Evolutionary conservation across 2,797 vertebrate species (phyloP).

Genomic region (Jordanella pulchra): DNA sequence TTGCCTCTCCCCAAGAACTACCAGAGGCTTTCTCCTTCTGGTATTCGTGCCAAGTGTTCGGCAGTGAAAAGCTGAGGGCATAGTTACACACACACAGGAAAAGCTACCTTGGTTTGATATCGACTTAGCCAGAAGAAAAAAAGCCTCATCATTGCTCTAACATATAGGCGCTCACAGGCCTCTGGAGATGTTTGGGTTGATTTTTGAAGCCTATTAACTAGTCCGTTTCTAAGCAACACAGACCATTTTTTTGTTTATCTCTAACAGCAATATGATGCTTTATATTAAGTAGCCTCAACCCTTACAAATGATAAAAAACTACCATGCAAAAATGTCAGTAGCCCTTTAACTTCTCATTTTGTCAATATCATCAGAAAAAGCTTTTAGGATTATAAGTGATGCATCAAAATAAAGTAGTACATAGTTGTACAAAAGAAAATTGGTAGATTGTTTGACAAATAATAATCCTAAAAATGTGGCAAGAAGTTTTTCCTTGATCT

Average conservation of each 20-base stretch:
- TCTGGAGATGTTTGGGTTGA: constrained; percentile 44
- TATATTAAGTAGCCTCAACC: constrained; percentile 25
- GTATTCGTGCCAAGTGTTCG: constrained; percentile 18
- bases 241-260: constrained; percentile 29
- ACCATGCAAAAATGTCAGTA: not conserved
- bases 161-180: constrained; percentile 42
- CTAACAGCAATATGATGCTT: constrained; percentile 3
- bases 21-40: constrained; percentile 41
- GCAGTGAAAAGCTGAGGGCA: constrained; percentile 9
- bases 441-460: no score
- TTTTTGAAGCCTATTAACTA: constrained; percentile 22
- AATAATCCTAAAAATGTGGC: not conserved
- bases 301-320: not conserved
- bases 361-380: not conserved
- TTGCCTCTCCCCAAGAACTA: constrained; percentile 49
- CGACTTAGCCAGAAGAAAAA: constrained; percentile 19
- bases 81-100: constrained; percentile 15
- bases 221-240: constrained; percentile 61
- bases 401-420: not conserved
- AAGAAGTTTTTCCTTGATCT: not conserved
- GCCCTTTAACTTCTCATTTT: not conserved
- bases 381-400: not conserved
- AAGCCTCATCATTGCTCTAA: constrained; percentile 9
- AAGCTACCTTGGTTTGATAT: constrained; percentile 20
- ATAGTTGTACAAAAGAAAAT: not conserved